Percentiles rank a stretch among this genome's conserved stretches.
Conservation (phyloP, 1,140 invertebrate species). For the Pachyrhynchus sulphureomaculatus region DNA sequence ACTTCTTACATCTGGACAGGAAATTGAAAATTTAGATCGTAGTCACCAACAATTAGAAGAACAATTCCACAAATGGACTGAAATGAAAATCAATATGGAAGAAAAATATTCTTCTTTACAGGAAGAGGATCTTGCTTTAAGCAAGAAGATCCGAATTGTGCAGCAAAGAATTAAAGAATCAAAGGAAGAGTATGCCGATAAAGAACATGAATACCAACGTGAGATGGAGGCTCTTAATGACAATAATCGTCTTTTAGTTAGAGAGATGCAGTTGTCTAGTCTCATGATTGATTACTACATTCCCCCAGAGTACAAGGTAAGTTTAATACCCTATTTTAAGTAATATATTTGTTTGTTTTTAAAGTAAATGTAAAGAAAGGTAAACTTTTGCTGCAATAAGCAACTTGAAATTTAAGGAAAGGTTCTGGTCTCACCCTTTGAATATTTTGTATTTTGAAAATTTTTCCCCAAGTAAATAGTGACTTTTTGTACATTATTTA, state of each 20-base stretch:
- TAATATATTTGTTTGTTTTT: neutral
- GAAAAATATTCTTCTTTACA: constrained; percentile 93
- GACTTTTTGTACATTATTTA: too few species aligned
- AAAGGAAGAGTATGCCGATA: constrained; percentile 84
- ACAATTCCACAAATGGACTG: constrained; percentile 83
- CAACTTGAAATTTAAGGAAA: neutral
- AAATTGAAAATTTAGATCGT: constrained; percentile 81
- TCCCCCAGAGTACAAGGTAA: constrained; percentile 78
- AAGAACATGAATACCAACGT: constrained; percentile 90
- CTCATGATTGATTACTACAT: constrained; percentile 86
- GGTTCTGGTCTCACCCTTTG: too few species aligned
- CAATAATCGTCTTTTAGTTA: constrained; percentile 82
- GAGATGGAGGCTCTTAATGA: constrained; percentile 96
- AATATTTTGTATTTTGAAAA: too few species aligned
- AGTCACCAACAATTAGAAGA: constrained; percentile 82
- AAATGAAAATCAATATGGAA: constrained; percentile 92
- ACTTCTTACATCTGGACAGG: constrained; percentile 85
- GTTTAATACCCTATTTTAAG: constrained; percentile 11
- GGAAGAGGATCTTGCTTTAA: constrained; percentile 90
- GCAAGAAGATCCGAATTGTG: constrained; percentile 90
- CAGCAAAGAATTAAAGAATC: constrained; percentile 77
- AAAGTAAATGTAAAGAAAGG: neutral
- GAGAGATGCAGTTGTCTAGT: constrained; percentile 91
- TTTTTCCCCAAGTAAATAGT: too few species aligned
- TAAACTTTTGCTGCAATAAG: neutral